These are phyloP conservation scores for Montipora sp. DNA, from an alignment of 64 coral and sea anemone genomes.

Conservation along the genomic window DNA sequence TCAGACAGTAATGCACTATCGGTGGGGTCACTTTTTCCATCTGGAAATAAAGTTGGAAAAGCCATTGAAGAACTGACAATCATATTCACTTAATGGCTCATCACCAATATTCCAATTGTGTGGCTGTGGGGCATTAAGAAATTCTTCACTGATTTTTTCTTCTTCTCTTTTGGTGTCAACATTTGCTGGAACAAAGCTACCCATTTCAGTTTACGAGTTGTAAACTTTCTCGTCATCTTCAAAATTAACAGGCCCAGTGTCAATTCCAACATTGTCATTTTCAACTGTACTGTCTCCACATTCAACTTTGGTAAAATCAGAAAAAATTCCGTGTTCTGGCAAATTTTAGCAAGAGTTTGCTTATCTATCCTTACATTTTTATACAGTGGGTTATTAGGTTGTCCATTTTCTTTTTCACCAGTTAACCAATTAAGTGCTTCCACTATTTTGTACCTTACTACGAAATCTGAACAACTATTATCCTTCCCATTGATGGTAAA, in stretches of 20 bases:
- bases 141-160: constrained; percentile 31
- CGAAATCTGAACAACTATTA: constrained; percentile 13
- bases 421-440: constrained; percentile 6
- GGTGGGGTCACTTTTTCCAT: constrained; percentile 42
- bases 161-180: constrained; percentile 23
- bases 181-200: constrained; percentile 65
- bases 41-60: constrained; percentile 54
- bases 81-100: constrained; percentile 62
- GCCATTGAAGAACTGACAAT: constrained; percentile 50
- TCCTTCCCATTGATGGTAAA: constrained; percentile 5
- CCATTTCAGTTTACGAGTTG: constrained; percentile 21
- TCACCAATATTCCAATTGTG: constrained; percentile 20
- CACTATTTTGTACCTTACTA: not conserved
- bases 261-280: not conserved
- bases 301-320: not conserved
- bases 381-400: constrained; percentile 34
- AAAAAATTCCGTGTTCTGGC: not conserved
- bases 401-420: constrained; percentile 14
- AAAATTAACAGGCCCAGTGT: not conserved
- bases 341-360: not conserved
- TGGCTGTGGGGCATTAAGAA: not conserved
- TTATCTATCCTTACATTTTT: constrained; percentile 25
- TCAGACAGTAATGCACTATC: constrained; percentile 13
- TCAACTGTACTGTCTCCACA: not conserved
- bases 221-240: constrained; percentile 39